Evolutionary conservation across 2,113 vertebrate species (phyloP).

Genomic region (Delphinus delphis): DNA sequence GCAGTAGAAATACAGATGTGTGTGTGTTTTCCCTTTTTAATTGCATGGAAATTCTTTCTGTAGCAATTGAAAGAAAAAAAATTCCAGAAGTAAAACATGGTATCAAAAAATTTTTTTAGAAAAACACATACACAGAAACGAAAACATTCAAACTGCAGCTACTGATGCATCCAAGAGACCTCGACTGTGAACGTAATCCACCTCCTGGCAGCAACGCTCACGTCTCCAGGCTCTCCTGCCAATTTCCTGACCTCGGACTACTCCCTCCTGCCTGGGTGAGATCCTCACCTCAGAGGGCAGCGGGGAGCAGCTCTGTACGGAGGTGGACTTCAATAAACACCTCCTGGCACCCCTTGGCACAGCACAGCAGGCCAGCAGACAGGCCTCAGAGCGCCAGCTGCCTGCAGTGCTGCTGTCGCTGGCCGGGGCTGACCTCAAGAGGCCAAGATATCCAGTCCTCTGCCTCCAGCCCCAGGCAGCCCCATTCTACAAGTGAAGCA

Average conservation of each 20-base stretch:
- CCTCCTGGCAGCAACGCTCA: background rate
- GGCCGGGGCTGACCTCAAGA: background rate
- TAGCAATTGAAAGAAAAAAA: background rate
- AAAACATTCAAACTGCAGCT: background rate
- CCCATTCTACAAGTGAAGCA: background rate
- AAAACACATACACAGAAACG: background rate
- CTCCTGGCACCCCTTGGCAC: rapidly evolving
- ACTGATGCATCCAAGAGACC: background rate
- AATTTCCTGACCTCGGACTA: background rate
- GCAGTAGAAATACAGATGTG: background rate
- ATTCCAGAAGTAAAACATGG: background rate
- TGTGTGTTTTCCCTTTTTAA: background rate
- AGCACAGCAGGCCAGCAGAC: background rate
- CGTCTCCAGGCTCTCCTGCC: background rate
- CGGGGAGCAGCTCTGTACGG: rapidly evolving
- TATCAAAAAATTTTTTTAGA: background rate
- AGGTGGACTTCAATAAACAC: background rate
- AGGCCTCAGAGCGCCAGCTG: no score
- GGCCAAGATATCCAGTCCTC: background rate
- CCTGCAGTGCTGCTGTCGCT: rapidly evolving
- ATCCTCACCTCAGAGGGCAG: background rate
- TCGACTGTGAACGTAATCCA: background rate
- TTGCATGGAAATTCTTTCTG: background rate
- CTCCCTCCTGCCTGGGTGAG: background rate
- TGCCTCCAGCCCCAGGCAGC: background rate